These are phyloP conservation scores for Cranoglanis bouderius DNA, from an alignment of 2,113 vertebrate genomes.

Conservation along the genomic window DNA sequence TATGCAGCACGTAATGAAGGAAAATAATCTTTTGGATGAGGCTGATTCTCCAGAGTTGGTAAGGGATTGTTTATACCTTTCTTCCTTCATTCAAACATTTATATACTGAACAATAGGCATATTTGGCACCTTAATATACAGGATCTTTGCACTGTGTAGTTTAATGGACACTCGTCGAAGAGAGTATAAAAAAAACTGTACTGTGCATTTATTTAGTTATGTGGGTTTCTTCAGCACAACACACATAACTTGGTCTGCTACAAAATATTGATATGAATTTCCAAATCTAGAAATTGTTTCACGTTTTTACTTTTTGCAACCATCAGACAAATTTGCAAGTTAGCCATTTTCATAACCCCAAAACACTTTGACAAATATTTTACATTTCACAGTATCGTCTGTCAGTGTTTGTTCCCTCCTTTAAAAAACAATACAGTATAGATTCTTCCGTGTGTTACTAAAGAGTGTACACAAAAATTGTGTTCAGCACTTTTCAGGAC, in stretches of 20 bases:
- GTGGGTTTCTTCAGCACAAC: neutral
- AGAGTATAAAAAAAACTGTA: too few species aligned
- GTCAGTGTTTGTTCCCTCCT: neutral
- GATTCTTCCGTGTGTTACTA: neutral
- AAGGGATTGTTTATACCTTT: conserved; percentile 5
- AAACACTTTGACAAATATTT: neutral
- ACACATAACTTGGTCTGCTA: neutral
- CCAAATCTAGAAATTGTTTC: neutral
- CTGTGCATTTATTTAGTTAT: neutral
- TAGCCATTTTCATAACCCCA: neutral
- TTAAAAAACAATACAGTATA: neutral
- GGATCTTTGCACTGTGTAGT: neutral
- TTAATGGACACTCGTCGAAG: too few species aligned
- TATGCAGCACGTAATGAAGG: neutral
- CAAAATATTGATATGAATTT: neutral
- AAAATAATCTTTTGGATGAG: neutral
- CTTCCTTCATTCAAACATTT: neutral
- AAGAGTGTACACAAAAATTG: too few species aligned
- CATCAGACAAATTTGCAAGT: neutral
- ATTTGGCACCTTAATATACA: neutral
- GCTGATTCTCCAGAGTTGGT: conserved; percentile 13
- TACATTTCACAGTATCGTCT: neutral
- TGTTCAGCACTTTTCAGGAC: neutral
- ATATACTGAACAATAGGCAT: neutral
- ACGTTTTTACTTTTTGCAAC: neutral